These are phyloP conservation scores for Lithobates sylvaticus DNA, from an alignment of 2,797 vertebrate species.

Conservation along the genomic window DNA sequence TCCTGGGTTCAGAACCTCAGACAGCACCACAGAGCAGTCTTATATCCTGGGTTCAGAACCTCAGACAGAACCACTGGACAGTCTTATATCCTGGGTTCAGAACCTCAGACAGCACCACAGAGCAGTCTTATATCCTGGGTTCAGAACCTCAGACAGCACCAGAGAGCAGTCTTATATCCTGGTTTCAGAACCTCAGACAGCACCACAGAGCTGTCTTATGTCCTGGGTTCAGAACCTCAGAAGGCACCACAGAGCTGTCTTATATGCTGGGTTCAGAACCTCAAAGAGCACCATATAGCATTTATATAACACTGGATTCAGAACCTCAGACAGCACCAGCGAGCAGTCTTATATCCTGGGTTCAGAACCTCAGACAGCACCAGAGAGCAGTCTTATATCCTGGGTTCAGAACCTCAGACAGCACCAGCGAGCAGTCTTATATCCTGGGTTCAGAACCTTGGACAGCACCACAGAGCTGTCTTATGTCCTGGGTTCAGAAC, in stretches of 20 bases:
- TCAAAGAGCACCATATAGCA: neutral
- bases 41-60: neutral
- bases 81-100: neutral
- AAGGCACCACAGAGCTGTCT: fast-evolving
- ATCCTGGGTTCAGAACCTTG: no score
- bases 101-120: neutral
- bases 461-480: no score
- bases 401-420: neutral
- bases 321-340: neutral
- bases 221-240: neutral
- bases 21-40: no score
- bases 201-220: neutral
- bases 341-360: fast-evolving
- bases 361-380: neutral
- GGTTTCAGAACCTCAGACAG: neutral
- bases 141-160: neutral
- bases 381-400: neutral
- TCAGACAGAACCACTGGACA: neutral
- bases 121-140: neutral
- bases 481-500: neutral
- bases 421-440: neutral
- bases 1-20: neutral
- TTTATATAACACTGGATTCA: neutral
- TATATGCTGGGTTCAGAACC: neutral
- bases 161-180: neutral